A percentile compares a stretch with the other conserved stretches of the same genome.
Evolutionary conservation across 2,797 vertebrate genomes (phyloP).

Genomic region (Sebastes kiyomatsui): DNA sequence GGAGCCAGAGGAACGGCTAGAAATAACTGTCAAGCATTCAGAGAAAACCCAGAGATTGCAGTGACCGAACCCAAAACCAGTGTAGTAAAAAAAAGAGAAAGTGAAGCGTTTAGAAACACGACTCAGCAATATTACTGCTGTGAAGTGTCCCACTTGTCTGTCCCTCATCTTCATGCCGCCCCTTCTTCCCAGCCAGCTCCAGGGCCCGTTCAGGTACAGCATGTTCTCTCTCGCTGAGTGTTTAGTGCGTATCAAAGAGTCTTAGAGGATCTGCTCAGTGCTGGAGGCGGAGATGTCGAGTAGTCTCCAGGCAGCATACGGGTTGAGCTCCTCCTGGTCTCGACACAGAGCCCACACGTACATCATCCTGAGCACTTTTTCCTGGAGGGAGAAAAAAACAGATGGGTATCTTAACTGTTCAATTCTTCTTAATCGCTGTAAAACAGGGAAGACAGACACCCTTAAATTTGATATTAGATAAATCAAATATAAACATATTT

Average conservation of each 20-base stretch:
- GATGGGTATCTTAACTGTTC: background rate
- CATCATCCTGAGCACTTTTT: slow-evolving; percentile 93
- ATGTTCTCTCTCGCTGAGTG: slow-evolving; percentile 24
- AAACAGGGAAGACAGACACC: background rate
- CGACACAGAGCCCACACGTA: slow-evolving; percentile 97
- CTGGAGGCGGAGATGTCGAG: slow-evolving; percentile 94
- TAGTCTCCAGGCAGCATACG: slow-evolving; percentile 92
- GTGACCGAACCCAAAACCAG: slow-evolving; percentile 9
- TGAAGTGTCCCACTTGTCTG: background rate
- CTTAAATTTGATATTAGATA: background rate
- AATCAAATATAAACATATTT: background rate
- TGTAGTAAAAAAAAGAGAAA: background rate
- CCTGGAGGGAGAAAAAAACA: slow-evolving; percentile 74
- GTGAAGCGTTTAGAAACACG: slow-evolving; percentile 18
- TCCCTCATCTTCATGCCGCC: background rate
- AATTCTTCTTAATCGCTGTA: background rate
- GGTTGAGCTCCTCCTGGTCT: slow-evolving; percentile 95
- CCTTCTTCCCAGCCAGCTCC: background rate
- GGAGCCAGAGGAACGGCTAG: slow-evolving; percentile 6
- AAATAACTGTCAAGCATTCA: background rate
- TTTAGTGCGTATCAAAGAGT: slow-evolving; percentile 35
- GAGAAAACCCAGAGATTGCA: background rate
- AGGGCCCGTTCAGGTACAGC: slow-evolving; percentile 17
- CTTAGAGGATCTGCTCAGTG: slow-evolving; percentile 93
- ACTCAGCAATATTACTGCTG: background rate